These are phyloP conservation scores for Cairina moschata DNA, from an alignment of 2,113 vertebrate genomes.

Conservation along the genomic window DNA sequence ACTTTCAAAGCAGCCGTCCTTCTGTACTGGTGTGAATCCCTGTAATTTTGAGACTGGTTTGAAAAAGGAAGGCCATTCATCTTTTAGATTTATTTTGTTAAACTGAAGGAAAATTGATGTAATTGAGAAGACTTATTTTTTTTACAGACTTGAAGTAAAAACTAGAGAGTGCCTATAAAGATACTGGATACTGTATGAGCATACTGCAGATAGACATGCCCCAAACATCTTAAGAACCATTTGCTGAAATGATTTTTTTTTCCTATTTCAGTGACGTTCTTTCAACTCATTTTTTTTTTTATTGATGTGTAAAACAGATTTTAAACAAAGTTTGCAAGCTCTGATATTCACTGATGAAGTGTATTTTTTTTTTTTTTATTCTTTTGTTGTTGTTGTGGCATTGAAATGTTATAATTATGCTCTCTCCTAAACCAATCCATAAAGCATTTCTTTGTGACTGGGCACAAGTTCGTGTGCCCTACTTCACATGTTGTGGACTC, in stretches of 20 bases:
- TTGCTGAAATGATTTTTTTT: not conserved
- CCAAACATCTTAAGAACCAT: not conserved
- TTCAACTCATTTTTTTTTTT: not conserved
- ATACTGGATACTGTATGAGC: not conserved
- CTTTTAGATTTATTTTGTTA: conserved; percentile 11
- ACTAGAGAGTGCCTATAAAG: not conserved
- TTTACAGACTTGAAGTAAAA: not conserved
- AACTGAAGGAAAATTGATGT: not conserved
- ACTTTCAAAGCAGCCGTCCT: not conserved
- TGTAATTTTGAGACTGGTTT: not conserved
- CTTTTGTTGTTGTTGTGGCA: not conserved
- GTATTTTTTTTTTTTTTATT: not conserved
- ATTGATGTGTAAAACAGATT: not conserved
- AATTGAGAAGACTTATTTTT: not conserved
- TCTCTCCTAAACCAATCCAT: not conserved
- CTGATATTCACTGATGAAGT: not conserved
- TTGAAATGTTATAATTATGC: not conserved
- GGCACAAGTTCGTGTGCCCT: not conserved
- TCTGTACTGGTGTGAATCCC: not conserved
- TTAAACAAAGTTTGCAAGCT: not conserved
- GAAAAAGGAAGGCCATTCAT: not conserved
- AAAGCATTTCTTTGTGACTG: not conserved
- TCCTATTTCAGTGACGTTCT: not conserved
- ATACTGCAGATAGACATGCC: not conserved
- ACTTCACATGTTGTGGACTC: not conserved